Evolutionary conservation across 2,113 vertebrate species (phyloP).

Genomic region (Coracopsis vasa): DNA sequence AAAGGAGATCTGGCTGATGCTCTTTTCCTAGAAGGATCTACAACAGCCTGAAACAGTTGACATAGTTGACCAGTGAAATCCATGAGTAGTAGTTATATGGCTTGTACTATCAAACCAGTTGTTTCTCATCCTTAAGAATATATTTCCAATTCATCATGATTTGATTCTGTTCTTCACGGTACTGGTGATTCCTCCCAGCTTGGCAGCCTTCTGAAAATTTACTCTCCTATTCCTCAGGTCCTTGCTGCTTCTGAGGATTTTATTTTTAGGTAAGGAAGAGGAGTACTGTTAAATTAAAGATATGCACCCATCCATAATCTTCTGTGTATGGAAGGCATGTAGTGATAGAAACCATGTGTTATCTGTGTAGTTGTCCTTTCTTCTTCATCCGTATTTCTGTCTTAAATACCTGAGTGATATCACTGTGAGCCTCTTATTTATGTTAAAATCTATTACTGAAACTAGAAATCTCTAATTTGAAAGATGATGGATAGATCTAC

Average conservation of each 20-base stretch:
- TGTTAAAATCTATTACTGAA: not conserved
- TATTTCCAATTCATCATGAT: not conserved
- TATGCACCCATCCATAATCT: not conserved
- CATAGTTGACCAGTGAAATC: not conserved
- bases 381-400: not conserved
- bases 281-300: not conserved
- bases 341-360: not conserved
- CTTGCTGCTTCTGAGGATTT: not conserved
- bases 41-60: not conserved
- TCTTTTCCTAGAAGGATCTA: not conserved
- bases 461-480: not conserved
- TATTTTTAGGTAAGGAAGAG: not conserved
- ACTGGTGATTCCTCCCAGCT: not conserved
- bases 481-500: not conserved
- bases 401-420: not conserved
- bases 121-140: not conserved
- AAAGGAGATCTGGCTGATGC: not conserved
- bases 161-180: not conserved
- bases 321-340: not conserved
- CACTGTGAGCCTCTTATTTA: not conserved
- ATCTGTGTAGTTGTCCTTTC: not conserved
- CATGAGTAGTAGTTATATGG: not conserved
- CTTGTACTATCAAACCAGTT: not conserved
- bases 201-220: not conserved
- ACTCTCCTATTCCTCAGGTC: not conserved